phyloP scores from a whole-genome alignment of 2,888 invertebrate species.

The Metalampra italica region DNA sequence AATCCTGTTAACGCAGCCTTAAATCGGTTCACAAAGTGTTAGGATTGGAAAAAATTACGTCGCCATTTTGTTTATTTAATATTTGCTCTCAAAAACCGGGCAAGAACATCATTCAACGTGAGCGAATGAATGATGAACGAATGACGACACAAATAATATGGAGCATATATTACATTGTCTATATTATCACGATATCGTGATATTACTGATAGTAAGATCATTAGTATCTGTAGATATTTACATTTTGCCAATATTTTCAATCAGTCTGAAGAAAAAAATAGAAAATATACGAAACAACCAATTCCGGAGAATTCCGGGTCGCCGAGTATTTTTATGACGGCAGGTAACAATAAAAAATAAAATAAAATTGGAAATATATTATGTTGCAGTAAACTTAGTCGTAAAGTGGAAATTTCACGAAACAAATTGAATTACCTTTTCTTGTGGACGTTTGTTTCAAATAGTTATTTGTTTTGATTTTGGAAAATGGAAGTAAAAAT shows the following conservation, averaged over 20 bases:
- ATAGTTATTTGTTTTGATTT: too few species aligned
- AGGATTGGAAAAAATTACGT: background rate
- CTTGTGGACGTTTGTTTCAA: background rate
- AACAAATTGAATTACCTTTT: constrained; percentile 5
- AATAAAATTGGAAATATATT: constrained; percentile 20
- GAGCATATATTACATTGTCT: too few species aligned
- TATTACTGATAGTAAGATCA: too few species aligned
- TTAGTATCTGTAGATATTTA: too few species aligned
- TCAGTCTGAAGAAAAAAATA: background rate
- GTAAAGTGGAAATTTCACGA: constrained; percentile 16
- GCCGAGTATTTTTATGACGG: constrained; percentile 13
- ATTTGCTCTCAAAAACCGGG: too few species aligned
- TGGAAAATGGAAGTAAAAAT: too few species aligned
- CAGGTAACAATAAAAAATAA: constrained; percentile 19
- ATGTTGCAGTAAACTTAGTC: constrained; percentile 16
- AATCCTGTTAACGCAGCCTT: constrained; percentile 21
- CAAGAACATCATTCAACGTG: too few species aligned
- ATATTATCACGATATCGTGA: too few species aligned
- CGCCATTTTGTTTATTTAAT: too few species aligned
- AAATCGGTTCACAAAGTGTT: constrained; percentile 6
- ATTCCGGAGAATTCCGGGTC: constrained; percentile 6
- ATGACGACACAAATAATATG: too few species aligned
- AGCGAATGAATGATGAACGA: too few species aligned
- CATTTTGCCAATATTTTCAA: too few species aligned
- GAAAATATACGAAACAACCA: constrained; percentile 6